phyloP scores from a whole-genome alignment of 2,797 vertebrate genomes.

The Chaenodraco wilsoni region DNA sequence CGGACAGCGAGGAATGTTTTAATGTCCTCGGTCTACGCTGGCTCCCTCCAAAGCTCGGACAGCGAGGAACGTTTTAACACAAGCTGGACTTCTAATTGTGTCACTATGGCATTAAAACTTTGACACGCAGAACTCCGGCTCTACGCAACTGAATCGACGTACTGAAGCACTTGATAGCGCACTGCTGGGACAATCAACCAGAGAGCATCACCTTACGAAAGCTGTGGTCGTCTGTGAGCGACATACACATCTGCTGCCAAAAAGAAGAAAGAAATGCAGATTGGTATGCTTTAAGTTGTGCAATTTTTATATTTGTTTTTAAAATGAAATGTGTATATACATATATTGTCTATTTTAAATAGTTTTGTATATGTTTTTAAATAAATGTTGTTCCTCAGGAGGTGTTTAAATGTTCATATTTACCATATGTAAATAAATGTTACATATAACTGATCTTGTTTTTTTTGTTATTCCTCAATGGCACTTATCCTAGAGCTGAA shows the following conservation, averaged over 20 bases:
- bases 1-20: constrained; percentile 6
- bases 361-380: constrained; percentile 38
- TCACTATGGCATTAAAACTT: neutral
- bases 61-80: constrained; percentile 1
- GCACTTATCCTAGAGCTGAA: neutral
- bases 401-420: constrained; percentile 35
- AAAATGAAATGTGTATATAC: constrained; percentile 47
- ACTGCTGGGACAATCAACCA: constrained; percentile 50
- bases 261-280: constrained; percentile 22
- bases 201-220: constrained; percentile 30
- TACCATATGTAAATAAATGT: constrained; percentile 60
- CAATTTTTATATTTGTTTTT: constrained; percentile 53
- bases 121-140: neutral
- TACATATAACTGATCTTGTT: constrained; percentile 37
- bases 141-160: neutral
- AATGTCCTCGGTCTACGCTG: neutral
- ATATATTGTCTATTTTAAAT: constrained; percentile 44
- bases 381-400: constrained; percentile 55
- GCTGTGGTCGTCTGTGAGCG: constrained; percentile 48
- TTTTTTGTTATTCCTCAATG: constrained; percentile 1
- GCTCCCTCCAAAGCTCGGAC: neutral
- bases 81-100: neutral
- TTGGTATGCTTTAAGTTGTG: constrained; percentile 23
- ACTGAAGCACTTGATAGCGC: constrained; percentile 54
- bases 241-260: constrained; percentile 41